Evolutionary conservation across 2,888 invertebrate genomes (phyloP).

Genomic region (Limnephilus marmoratus): DNA sequence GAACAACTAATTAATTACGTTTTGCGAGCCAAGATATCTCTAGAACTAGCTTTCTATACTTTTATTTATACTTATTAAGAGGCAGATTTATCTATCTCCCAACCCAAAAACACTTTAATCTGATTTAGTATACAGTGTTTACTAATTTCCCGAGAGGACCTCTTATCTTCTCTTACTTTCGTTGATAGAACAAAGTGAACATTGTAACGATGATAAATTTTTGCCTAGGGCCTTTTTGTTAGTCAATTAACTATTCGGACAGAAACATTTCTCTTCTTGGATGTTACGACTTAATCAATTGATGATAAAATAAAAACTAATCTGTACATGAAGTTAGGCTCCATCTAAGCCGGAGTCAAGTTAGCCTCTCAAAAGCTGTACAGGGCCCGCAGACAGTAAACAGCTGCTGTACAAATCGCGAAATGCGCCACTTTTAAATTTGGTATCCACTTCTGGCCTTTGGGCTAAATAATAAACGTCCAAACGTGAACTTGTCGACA

Average conservation of each 20-base stretch:
- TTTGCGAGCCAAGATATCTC: not conserved
- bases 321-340: no score
- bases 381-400: no score
- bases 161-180: not conserved
- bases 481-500: no score
- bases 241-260: not conserved
- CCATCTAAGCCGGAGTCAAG: no score
- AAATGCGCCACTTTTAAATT: no score
- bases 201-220: not conserved
- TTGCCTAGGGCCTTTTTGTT: not conserved
- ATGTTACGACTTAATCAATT: no score
- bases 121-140: not conserved
- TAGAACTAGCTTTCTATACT: not conserved
- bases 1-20: not conserved
- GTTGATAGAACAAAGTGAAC: not conserved
- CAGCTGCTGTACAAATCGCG: no score
- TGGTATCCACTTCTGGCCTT: no score
- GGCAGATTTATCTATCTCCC: not conserved
- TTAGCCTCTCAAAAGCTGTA: no score
- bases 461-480: no score
- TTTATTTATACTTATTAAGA: not conserved
- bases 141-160: not conserved
- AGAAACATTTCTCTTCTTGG: not conserved
- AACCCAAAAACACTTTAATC: not conserved
- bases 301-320: no score